Base-by-base conservation (phyloP, 2,888 invertebrate genomes). In the Ephialtes manifestator region DNA sequence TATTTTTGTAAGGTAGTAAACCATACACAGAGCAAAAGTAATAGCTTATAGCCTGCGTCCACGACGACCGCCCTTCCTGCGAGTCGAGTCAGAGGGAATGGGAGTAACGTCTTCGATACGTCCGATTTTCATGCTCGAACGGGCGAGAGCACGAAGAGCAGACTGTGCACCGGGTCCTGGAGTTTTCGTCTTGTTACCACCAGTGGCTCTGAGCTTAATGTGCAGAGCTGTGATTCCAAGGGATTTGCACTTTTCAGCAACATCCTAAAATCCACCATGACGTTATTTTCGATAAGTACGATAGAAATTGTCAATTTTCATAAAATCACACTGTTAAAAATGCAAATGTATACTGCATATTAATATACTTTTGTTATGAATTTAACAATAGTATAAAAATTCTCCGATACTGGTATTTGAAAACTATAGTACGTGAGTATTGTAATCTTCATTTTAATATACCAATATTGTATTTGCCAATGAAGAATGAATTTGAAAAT, bases 71-170 rank as follows among this genome's bases (percentile, higher is more conserved):
- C 99, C 99, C 98, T 99, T 99, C 96, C 99, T 98, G 94, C 99
- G 97, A 78, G 99, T 99, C 87, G 98, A 98, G 95, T 99, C 99
- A 80, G 99, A 99, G 92, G 99, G 99, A 95, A 99, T 99, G 28
- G 99, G 99, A 11, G 99, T 99, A 11, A 99, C 99, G 96, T 99
- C 99, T 95, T 98, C 99, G 94, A 99, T 99, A 92, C 99, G 97
- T 74, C 99, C 99, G 94, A 99, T 99, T 95, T 99, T 99, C 99
- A 99, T 99, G 92, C 98, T 98, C 84, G 99, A 98, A 95, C 99
- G 98, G 90, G 99, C 99, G 90, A 99, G 96, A 91, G 99, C 99
- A 91, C 99, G 96, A 76, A 99, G 96, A 67, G 99, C 99, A 82
- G 99, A 99, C 95, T 98, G 98, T 55, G 99, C 99, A 88, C 99